These are phyloP conservation scores for Oncorhynchus mykiss DNA, from an alignment of 2,113 vertebrate genomes.

Conservation along the genomic window DNA sequence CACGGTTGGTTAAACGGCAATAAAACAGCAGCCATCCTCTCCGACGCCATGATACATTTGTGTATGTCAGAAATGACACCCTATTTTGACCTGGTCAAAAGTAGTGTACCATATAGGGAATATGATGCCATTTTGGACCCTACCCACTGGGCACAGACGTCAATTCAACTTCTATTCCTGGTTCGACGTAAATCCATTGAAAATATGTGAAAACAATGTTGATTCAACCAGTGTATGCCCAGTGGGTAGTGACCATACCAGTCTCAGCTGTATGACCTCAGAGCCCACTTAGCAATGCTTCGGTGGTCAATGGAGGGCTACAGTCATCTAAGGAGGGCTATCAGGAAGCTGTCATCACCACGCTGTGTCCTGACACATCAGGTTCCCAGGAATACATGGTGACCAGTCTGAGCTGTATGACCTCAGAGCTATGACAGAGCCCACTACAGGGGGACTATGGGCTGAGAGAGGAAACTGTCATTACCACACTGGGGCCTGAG, in stretches of 20 bases:
- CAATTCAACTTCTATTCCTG: too few relatives aligned
- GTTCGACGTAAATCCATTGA: too few relatives aligned
- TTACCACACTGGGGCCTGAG: constrained; percentile 22
- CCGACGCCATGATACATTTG: too few relatives aligned
- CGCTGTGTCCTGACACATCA: neutral
- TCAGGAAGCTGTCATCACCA: neutral
- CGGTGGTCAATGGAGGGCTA: neutral
- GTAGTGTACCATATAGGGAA: too few relatives aligned
- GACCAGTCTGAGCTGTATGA: neutral
- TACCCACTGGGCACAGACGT: too few relatives aligned
- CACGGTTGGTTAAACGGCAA: too few relatives aligned
- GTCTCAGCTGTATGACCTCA: neutral
- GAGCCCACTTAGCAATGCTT: neutral
- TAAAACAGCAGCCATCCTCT: too few relatives aligned
- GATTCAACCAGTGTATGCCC: too few relatives aligned
- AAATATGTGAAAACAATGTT: too few relatives aligned
- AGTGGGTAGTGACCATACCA: constrained; percentile 12
- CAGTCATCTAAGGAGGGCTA: neutral
- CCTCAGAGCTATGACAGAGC: neutral
- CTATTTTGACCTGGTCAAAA: too few relatives aligned
- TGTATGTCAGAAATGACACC: too few relatives aligned
- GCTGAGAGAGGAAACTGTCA: constrained; percentile 31
- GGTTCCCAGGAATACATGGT: neutral
- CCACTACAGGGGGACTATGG: neutral
- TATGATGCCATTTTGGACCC: too few relatives aligned